Evolutionary conservation across 2,113 vertebrate species (phyloP).

Genomic region (Petrocephalus microphthalmus): DNA sequence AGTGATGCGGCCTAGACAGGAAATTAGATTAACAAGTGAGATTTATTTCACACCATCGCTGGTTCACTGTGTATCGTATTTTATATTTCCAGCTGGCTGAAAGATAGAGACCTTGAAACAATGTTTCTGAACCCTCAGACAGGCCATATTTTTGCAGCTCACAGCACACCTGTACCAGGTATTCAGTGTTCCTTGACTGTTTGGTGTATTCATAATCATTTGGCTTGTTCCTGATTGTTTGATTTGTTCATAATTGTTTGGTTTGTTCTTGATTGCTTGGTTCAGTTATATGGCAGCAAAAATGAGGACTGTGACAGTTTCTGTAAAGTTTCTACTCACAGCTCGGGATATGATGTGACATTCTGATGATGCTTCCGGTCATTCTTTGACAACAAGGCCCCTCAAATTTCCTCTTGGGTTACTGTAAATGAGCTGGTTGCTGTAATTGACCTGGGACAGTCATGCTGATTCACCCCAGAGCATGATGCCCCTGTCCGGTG

Average conservation of each 20-base stretch:
- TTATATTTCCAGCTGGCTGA: background rate
- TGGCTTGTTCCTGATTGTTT: background rate
- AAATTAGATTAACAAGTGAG: background rate
- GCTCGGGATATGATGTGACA: background rate
- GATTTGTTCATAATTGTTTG: background rate
- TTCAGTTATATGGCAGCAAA: background rate
- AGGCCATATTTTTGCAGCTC: background rate
- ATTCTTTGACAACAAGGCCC: background rate
- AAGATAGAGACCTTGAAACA: background rate
- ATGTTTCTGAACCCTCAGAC: background rate
- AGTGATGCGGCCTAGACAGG: background rate
- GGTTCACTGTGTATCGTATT: background rate
- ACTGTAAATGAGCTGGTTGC: background rate
- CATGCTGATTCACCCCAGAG: background rate
- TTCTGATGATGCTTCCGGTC: background rate
- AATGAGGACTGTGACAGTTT: background rate
- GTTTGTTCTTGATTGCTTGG: background rate
- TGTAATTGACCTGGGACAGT: background rate
- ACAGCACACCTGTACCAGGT: background rate
- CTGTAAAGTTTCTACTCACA: background rate
- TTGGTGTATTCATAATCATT: background rate
- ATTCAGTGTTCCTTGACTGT: background rate
- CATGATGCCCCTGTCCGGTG: background rate
- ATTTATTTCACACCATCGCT: background rate
- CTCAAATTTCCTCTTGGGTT: background rate